These are phyloP conservation scores for Tanypteryx hageni DNA, from an alignment of 2,888 invertebrate genomes.

Conservation along the genomic window DNA sequence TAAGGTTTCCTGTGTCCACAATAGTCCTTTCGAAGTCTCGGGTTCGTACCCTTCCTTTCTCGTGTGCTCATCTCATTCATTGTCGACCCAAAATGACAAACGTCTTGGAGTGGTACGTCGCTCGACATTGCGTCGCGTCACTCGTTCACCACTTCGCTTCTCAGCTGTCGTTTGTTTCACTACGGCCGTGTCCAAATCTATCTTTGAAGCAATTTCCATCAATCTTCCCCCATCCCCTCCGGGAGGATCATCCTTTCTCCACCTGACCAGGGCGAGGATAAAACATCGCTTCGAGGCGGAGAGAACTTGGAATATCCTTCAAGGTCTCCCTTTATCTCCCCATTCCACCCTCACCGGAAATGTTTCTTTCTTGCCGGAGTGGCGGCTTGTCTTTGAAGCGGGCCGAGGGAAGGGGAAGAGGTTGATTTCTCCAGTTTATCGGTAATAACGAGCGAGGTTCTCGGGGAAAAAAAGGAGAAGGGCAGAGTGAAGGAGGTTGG, in stretches of 20 bases:
- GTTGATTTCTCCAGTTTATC: constrained; percentile 58
- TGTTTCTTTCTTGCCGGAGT: constrained; percentile 56
- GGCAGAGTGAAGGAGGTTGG: not conserved
- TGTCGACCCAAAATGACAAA: not conserved
- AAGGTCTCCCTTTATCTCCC: not conserved
- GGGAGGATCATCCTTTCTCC: not conserved
- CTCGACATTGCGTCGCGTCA: not conserved
- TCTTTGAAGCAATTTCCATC: not conserved
- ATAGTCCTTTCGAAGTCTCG: too few species aligned
- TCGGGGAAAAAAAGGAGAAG: not conserved
- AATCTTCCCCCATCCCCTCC: not conserved
- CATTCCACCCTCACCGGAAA: constrained; percentile 53
- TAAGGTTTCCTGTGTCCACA: too few species aligned
- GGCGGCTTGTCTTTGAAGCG: constrained; percentile 47
- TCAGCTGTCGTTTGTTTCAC: not conserved
- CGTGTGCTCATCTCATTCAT: too few species aligned
- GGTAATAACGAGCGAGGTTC: constrained; percentile 56
- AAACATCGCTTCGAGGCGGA: constrained; percentile 8
- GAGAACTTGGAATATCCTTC: constrained; percentile 8
- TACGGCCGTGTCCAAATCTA: not conserved
- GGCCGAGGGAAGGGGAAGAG: not conserved
- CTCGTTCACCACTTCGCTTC: not conserved
- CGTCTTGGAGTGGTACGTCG: not conserved
- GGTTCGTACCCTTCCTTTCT: too few species aligned
- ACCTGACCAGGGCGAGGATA: not conserved